Evolutionary conservation across 2,113 vertebrate genomes (phyloP), one percentile per base, ranked within the genome.

Genomic region (Poeciliopsis retropinna): DNA sequence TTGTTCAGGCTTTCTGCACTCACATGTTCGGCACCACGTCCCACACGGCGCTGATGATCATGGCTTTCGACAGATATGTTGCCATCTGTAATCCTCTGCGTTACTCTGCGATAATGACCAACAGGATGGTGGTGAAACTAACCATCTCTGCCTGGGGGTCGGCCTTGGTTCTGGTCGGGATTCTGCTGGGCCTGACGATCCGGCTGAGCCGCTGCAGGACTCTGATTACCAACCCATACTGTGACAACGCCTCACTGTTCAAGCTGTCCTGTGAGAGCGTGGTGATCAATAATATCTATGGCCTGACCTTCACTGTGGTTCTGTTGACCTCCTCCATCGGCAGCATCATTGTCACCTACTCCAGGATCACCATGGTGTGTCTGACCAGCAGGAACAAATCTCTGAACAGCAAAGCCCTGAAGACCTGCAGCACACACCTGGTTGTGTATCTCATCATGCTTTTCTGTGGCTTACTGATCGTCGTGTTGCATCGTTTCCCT

Each of bases 61-160:
- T 72, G 70, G 60, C 70, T 28, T 72, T 72, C 10, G 70, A 72
- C 70, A 44, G 70, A 15, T 72, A 72, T 4, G 60, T 72, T 15
- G 70, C 70, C 37, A 72, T 72, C 70, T 72, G 60, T 14, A 39
- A 72, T 22, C 70, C 70, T 25, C 70, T 72, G 37, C 34, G 70
- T 12, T 72, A 72, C 37, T 17, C 60, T 1, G 19, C 27, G 6
- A 47, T 72, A 22, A 72, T 72, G 60, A 72, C 60, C 37, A 80
- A 64, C 44, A 65, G 41, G 15, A 90, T 73, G 81, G 61, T 92
- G 10, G 14, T 80, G 31, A 76, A 47, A 29, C 79, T 93, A 25
- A 81, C 86, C 13, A 63, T 66, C 1, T 51, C 31, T 1, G 73
- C 70, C 0, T 84, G 82, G 82, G 61, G 29, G 2, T 13, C 28